A percentile compares a stretch with the other conserved stretches of the same genome.
These are phyloP conservation scores for Tetragonisca angustula DNA, from an alignment of 2,888 invertebrate species.

Conservation along the genomic window DNA sequence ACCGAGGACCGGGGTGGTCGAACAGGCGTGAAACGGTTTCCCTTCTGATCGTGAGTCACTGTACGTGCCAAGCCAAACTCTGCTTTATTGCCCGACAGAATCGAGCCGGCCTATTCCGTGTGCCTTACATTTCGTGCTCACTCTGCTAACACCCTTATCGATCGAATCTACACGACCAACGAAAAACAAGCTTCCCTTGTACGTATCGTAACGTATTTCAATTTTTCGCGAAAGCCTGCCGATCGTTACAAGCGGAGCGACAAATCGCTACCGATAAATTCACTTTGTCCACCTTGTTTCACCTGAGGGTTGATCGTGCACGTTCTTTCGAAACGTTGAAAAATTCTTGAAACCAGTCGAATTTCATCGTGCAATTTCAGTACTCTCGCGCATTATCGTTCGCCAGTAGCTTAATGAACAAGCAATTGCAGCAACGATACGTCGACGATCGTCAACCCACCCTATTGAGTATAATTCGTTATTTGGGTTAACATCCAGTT, in stretches of 20 bases:
- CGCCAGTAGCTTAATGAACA: too few relatives aligned
- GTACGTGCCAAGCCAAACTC: constrained; percentile 27
- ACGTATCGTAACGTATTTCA: not conserved
- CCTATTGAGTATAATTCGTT: not conserved
- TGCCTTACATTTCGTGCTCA: constrained; percentile 23
- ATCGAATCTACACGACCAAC: constrained; percentile 20
- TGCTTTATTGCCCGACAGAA: constrained; percentile 34
- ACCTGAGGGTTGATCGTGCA: not conserved
- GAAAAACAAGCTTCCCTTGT: constrained; percentile 3
- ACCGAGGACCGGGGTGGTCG: constrained; percentile 47
- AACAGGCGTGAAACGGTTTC: constrained; percentile 55
- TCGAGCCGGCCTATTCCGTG: constrained; percentile 23
- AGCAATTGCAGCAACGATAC: not conserved
- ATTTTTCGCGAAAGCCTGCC: not conserved
- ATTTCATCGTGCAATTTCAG: too few relatives aligned
- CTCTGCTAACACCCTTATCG: constrained; percentile 14
- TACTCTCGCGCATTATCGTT: too few relatives aligned
- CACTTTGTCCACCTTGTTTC: not conserved
- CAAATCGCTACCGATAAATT: not conserved
- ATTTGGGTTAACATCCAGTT: constrained; percentile 47
- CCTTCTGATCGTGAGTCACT: constrained; percentile 57
- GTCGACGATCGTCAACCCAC: not conserved
- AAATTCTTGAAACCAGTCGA: not conserved
- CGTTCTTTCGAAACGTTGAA: not conserved
- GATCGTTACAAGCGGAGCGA: not conserved